phyloP scores from a whole-genome alignment of 2,113 vertebrate genomes.

The Arenaria interpres region DNA sequence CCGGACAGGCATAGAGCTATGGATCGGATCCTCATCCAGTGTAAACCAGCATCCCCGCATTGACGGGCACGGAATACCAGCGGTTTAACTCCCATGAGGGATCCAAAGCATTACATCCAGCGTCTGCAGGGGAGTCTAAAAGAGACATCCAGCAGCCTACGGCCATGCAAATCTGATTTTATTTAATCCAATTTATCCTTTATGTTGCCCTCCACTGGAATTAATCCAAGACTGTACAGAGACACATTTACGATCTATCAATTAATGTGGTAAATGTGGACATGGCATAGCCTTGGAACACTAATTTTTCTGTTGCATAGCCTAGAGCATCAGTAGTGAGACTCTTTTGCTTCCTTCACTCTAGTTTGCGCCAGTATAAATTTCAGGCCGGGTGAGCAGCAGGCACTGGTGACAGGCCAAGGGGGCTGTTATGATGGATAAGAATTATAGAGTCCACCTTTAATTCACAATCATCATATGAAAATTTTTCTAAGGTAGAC shows the following conservation, averaged over 20 bases:
- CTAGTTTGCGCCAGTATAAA: neutral
- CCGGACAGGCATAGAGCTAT: neutral
- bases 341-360: neutral
- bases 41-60: neutral
- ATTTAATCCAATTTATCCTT: neutral
- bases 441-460: neutral
- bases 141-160: neutral
- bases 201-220: neutral
- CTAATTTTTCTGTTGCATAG: neutral
- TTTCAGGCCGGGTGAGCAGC: neutral
- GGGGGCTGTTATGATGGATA: neutral
- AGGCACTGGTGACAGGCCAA: neutral
- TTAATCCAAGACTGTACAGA: neutral
- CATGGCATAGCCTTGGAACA: neutral
- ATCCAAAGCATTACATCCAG: neutral
- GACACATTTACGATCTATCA: neutral
- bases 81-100: rapidly evolving
- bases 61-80: neutral
- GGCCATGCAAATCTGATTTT: neutral
- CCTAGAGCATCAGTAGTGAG: neutral
- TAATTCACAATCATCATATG: neutral
- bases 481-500: neutral
- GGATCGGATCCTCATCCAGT: neutral
- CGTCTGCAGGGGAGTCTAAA: neutral
- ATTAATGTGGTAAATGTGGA: neutral